These are phyloP conservation scores for Glaucomys volans DNA, from an alignment of 2,113 vertebrate genomes.

Conservation along the genomic window DNA sequence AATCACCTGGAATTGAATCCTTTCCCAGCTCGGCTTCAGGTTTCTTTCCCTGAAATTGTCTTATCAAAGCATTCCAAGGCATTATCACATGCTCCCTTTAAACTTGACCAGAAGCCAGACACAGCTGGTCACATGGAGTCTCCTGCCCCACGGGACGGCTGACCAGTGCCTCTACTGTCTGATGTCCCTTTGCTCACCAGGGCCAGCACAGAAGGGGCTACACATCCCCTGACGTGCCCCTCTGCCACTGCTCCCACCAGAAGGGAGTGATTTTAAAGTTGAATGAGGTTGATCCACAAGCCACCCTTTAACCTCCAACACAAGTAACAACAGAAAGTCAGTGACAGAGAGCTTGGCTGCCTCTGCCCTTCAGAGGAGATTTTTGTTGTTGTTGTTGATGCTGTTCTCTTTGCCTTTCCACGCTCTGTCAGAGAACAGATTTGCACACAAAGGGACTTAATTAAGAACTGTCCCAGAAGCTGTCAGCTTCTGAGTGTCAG, in stretches of 20 bases:
- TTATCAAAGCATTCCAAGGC: not conserved
- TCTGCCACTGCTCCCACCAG: rapidly evolving
- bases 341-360: not conserved
- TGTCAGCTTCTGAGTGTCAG: not conserved
- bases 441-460: slow-evolving; percentile 59
- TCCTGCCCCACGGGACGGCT: too few relatives aligned
- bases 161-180: too few relatives aligned
- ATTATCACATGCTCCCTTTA: not conserved
- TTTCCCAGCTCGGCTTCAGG: rapidly evolving
- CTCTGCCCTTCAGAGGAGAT: too few relatives aligned
- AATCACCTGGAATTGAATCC: rapidly evolving
- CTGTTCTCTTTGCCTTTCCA: not conserved
- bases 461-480: slow-evolving; percentile 58
- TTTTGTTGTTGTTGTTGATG: not conserved
- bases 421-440: not conserved
- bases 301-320: not conserved
- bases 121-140: rapidly evolving
- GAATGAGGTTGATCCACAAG: rapidly evolving
- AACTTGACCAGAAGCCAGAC: not conserved
- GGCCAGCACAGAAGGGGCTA: rapidly evolving
- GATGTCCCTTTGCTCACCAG: rapidly evolving
- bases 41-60: not conserved
- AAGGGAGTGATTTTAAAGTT: rapidly evolving
- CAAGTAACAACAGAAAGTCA: not conserved
- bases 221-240: rapidly evolving